Evolutionary conservation across 2,113 vertebrate species (phyloP).

Genomic region (Dissostichus mawsoni): DNA sequence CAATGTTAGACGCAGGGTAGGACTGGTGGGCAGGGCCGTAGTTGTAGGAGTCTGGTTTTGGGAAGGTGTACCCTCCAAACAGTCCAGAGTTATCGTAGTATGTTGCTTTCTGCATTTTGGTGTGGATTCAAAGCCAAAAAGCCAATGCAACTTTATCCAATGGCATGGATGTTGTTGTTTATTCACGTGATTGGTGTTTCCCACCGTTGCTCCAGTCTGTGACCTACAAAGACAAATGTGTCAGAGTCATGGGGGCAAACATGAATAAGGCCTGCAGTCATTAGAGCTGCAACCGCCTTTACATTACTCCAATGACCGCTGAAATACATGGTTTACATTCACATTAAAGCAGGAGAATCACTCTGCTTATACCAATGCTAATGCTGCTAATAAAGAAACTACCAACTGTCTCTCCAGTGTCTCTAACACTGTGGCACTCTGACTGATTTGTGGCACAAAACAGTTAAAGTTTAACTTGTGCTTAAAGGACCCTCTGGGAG

Average conservation of each 20-base stretch:
- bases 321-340: conserved; percentile 18
- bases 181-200: conserved; percentile 87
- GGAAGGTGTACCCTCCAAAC: conserved; percentile 95
- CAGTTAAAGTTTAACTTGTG: conserved; percentile 98
- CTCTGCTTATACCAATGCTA: background rate
- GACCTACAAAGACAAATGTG: conserved; percentile 76
- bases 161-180: conserved; percentile 91
- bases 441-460: conserved; percentile 79
- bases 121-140: conserved; percentile 86
- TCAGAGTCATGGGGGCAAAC: conserved; percentile 32
- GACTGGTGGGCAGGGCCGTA: conserved; percentile 91
- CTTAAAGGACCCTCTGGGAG: conserved; percentile 89
- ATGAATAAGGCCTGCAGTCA: background rate
- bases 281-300: background rate
- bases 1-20: conserved; percentile 89
- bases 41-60: conserved; percentile 93
- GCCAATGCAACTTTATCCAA: conserved; percentile 90
- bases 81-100: conserved; percentile 98
- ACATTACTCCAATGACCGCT: background rate
- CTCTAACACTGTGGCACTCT: conserved; percentile 16
- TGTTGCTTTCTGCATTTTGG: conserved; percentile 97
- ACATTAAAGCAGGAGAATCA: background rate
- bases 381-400: conserved; percentile 29
- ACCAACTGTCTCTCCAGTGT: conserved; percentile 18
- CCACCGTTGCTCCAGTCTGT: conserved; percentile 81